Percentiles rank a stretch among this genome's conserved stretches.
Evolutionary conservation across 37 sponge, comb jelly and placozoan species (phyloP).

Genomic region (Chondrosia reniformis): DNA sequence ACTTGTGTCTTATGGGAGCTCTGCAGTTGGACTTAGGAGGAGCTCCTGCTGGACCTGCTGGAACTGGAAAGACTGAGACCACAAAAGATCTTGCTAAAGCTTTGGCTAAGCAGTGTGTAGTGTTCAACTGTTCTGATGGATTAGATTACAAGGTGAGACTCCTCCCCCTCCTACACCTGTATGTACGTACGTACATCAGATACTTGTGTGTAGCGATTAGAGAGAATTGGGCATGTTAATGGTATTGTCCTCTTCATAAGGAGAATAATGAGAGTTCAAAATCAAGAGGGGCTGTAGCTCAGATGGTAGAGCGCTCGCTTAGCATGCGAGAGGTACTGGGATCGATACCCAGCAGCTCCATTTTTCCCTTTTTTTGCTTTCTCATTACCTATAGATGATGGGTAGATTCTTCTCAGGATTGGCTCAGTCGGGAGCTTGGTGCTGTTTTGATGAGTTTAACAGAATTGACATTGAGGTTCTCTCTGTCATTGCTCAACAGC

Average conservation of each 20-base stretch:
- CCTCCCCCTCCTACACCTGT: neutral
- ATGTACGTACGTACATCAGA: neutral
- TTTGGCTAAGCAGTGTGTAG: constrained; percentile 98
- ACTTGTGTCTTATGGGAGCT: constrained; percentile 98
- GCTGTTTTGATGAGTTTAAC: constrained; percentile 99
- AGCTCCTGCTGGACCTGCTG: constrained; percentile 98
- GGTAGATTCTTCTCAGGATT: constrained; percentile 99
- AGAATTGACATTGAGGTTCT: constrained; percentile 98
- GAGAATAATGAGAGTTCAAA: neutral
- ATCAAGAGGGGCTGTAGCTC: constrained; percentile 17
- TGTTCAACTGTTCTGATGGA: constrained; percentile 99
- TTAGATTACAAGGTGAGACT: constrained; percentile 80
- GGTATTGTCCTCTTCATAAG: neutral
- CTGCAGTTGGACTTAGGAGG: constrained; percentile 97
- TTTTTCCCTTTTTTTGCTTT: neutral
- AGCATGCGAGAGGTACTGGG: constrained; percentile 34
- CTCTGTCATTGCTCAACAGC: constrained; percentile 98
- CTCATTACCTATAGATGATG: constrained; percentile 77
- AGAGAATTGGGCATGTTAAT: neutral
- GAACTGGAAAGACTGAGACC: constrained; percentile 98
- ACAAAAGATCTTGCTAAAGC: constrained; percentile 95
- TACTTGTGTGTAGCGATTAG: neutral
- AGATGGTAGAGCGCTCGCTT: constrained; percentile 35
- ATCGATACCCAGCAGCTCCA: constrained; percentile 34
- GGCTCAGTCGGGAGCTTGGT: constrained; percentile 98